Evolutionary conservation across 2,888 invertebrate species (phyloP).

Genomic region (Plebejus anna): DNA sequence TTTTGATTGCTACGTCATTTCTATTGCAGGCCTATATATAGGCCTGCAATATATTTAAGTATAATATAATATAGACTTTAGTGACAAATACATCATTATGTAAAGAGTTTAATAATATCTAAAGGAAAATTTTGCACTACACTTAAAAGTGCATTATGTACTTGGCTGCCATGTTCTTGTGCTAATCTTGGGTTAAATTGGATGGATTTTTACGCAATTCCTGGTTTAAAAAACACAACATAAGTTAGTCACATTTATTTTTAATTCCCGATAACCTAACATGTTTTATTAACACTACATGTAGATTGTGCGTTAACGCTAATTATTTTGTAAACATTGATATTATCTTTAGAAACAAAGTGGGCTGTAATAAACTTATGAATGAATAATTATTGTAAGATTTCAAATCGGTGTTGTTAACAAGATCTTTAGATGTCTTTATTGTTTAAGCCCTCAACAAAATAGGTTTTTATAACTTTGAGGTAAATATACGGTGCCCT

Average conservation of each 20-base stretch:
- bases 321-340: conserved; percentile 26
- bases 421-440: too few relatives aligned
- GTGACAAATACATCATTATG: too few relatives aligned
- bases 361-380: not conserved
- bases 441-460: too few relatives aligned
- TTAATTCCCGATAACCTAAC: conserved; percentile 8
- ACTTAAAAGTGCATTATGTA: too few relatives aligned
- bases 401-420: not conserved
- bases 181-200: not conserved
- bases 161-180: not conserved
- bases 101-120: not conserved
- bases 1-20: not conserved
- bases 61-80: too few relatives aligned
- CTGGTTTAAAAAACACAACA: not conserved
- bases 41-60: too few relatives aligned
- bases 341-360: conserved; percentile 1
- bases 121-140: too few relatives aligned
- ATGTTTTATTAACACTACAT: conserved; percentile 13
- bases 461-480: too few relatives aligned
- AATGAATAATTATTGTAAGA: not conserved
- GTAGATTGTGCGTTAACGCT: conserved; percentile 1
- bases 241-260: conserved; percentile 22
- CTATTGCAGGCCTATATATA: too few relatives aligned
- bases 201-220: not conserved
- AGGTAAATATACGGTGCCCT: too few relatives aligned